Conservation (phyloP, 2,113 vertebrate genomes). For the Larimichthys polyactis region DNA sequence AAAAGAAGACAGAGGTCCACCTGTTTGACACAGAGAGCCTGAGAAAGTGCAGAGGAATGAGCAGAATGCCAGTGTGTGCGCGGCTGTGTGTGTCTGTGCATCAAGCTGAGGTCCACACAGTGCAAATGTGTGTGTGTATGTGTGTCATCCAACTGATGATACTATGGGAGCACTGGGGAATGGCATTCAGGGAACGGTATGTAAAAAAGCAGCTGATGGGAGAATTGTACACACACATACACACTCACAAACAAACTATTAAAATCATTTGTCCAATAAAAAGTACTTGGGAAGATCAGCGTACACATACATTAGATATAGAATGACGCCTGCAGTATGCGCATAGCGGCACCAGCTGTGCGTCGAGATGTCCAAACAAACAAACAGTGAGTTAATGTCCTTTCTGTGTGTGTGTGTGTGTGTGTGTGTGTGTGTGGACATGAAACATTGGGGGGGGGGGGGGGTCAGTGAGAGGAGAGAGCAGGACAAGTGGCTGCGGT, state of each 20-base stretch:
- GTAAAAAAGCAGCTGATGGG: constrained; percentile 72
- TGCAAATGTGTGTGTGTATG: constrained; percentile 59
- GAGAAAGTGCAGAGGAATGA: constrained; percentile 84
- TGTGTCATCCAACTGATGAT: constrained; percentile 60
- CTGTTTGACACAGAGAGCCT: constrained; percentile 84
- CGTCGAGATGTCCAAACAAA: constrained; percentile 24
- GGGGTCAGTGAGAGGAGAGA: constrained; percentile 33
- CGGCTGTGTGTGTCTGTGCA: constrained; percentile 32
- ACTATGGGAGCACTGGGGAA: constrained; percentile 55
- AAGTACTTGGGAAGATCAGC: constrained; percentile 19
- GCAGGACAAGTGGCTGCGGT: constrained; percentile 40
- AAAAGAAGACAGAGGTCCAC: constrained; percentile 73
- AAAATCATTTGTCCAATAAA: constrained; percentile 63
- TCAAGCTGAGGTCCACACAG: constrained; percentile 40
- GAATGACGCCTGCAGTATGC: constrained; percentile 1
- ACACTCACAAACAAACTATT: constrained; percentile 43
- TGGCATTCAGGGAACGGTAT: constrained; percentile 68
- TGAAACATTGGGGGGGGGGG: constrained; percentile 1
- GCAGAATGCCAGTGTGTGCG: constrained; percentile 66
- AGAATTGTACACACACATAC: constrained; percentile 32
- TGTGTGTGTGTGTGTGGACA: constrained; percentile 13
- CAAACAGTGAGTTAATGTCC: constrained; percentile 18
- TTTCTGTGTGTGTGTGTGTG: constrained; percentile 21
- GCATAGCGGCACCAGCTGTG: constrained; percentile 44
- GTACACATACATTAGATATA: constrained; percentile 23